Evolutionary conservation across 2,113 vertebrate species (phyloP).

Genomic region (Cynopterus brachyotis): DNA sequence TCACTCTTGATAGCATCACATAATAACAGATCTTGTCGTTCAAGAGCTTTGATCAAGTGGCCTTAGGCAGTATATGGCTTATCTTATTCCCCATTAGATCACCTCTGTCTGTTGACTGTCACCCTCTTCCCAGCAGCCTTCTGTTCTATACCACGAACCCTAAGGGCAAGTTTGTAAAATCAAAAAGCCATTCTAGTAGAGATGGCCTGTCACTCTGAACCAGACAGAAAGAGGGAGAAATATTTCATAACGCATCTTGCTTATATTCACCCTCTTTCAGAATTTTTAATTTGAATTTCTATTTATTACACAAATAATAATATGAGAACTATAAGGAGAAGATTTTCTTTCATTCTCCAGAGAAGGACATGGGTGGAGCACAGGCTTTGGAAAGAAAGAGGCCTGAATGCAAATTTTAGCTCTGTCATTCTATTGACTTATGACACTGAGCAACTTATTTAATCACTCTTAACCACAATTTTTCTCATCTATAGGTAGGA

Average conservation of each 20-base stretch:
- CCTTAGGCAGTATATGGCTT: constrained; percentile 58
- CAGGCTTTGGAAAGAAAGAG: not conserved
- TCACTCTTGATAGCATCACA: not conserved
- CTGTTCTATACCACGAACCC: constrained; percentile 49
- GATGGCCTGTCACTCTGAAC: not conserved
- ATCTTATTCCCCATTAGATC: not conserved
- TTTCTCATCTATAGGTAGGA: not conserved
- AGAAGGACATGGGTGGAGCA: not conserved
- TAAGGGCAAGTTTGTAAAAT: constrained; percentile 50
- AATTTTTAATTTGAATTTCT: constrained; percentile 44
- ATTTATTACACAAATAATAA: constrained; percentile 7
- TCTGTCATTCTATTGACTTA: not conserved
- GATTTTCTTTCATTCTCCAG: not conserved
- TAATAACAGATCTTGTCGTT: constrained; percentile 29
- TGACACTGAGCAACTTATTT: not conserved
- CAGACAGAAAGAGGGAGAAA: not conserved
- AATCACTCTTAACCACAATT: not conserved
- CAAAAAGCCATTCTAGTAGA: constrained; percentile 9
- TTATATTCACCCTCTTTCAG: not conserved
- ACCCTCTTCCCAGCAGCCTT: constrained; percentile 22
- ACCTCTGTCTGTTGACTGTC: constrained; percentile 18
- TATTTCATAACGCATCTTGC: not conserved
- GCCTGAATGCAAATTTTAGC: not conserved
- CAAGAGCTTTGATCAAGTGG: constrained; percentile 61
- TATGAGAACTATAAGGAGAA: not conserved